Evolutionary conservation across 2,113 vertebrate species (phyloP), one percentile per base, ranked within the genome.

Genomic region (Lichenostomus cassidix): DNA sequence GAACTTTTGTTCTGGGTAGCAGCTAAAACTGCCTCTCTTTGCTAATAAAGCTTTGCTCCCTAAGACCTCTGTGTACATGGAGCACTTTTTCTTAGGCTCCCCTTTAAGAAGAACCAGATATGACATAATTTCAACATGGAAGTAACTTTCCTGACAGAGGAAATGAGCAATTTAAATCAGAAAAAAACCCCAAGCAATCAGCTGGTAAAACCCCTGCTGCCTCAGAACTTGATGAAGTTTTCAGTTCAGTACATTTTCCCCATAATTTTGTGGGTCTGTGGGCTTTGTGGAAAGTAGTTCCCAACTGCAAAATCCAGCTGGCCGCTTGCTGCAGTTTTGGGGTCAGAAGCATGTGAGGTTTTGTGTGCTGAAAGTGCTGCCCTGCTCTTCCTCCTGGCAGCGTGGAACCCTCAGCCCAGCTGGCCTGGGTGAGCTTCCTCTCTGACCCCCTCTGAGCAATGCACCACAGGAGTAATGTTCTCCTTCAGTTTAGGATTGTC

Each of bases 211-310:
- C 12, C 27, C 20, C 31, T 41, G 58, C 58, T 91, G 41, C 56
- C 53, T 89, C 60, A 60, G 39, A 87, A 63, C 35, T 83, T 70
- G 19, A 63, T 86, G 73, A 92, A 28, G 56, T 77, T 89, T 85
- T 82, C 37, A 28, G 12, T 79, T 84, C 1, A 4, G 8, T 41
- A 49, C 1, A 17, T 89, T 68, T 91, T 37, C 44, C 47, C 12
- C 62, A 27, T 20, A 24, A 58, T 58, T 64, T 31, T 68, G 19
- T 59, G 49, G 9, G 31, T 63, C 42, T 0, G 0, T 59, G 29
- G 52, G 80, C 35, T 95, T 78, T 88, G 59, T 90, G 56, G 47
- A 78, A 83, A 52, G 37, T 29, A 25, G 23, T 69, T 94, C 31
- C 53, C 53, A 31, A 37, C 44, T 82, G 49, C 27, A 56, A 20